Evolutionary conservation across 2,797 vertebrate species (phyloP).

Genomic region (Periparus ater): DNA sequence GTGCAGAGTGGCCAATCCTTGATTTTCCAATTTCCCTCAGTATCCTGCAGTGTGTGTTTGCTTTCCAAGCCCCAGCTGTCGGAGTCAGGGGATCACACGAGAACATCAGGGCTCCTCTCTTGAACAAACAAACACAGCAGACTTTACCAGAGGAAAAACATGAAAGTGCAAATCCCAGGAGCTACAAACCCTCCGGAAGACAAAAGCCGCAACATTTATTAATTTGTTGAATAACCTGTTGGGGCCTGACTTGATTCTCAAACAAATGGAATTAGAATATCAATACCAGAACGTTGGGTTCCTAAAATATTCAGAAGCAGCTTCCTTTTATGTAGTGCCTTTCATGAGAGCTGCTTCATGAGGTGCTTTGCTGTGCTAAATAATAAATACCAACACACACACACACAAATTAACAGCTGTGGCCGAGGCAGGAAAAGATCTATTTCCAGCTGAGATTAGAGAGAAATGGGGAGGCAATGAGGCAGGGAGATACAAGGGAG

Average conservation of each 20-base stretch:
- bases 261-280: constrained; percentile 62
- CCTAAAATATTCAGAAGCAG: constrained; percentile 55
- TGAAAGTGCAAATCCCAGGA: constrained; percentile 53
- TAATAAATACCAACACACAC: constrained; percentile 69
- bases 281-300: not conserved
- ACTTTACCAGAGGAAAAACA: constrained; percentile 35
- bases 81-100: constrained; percentile 32
- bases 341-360: constrained; percentile 44
- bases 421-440: constrained; percentile 16
- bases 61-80: constrained; percentile 26
- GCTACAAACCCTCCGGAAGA: constrained; percentile 38
- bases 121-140: constrained; percentile 23
- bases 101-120: constrained; percentile 43
- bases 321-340: constrained; percentile 54
- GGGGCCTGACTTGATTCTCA: constrained; percentile 54
- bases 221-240: constrained; percentile 69
- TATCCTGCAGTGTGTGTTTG: constrained; percentile 1
- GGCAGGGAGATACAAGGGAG: constrained; percentile 58
- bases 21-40: not conserved
- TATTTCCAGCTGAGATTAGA: constrained; percentile 24
- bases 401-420: constrained; percentile 48
- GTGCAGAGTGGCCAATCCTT: not conserved
- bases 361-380: constrained; percentile 63
- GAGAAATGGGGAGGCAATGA: constrained; percentile 63
- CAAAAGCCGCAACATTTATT: constrained; percentile 57